Conservation (phyloP, 2,113 vertebrate genomes). For the Boulengeromyrus knoepffleri region DNA sequence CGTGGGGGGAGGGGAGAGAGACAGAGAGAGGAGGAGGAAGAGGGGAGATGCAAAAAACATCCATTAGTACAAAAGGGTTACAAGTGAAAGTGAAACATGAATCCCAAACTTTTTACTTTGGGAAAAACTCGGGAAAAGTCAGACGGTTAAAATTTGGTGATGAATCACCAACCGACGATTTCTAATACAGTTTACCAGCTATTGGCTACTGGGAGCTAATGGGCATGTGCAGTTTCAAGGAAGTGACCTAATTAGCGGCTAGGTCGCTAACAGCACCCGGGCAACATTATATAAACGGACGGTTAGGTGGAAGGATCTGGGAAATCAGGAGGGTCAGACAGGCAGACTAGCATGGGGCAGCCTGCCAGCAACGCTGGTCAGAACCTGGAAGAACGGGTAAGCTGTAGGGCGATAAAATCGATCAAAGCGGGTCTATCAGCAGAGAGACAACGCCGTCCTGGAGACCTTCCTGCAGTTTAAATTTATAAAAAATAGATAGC, state of each 20-base stretch:
- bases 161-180: neutral
- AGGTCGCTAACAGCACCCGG: neutral
- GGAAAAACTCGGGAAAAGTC: neutral
- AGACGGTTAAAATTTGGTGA: neutral
- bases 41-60: neutral
- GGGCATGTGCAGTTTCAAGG: neutral
- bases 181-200: neutral
- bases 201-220: neutral
- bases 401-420: neutral
- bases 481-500: neutral
- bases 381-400: neutral
- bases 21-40: neutral
- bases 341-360: neutral
- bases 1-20: neutral
- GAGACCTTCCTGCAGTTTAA: neutral
- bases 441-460: neutral
- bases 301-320: neutral
- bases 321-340: neutral
- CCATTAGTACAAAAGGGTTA: neutral
- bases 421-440: neutral
- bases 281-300: neutral
- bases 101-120: neutral
- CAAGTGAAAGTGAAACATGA: neutral
- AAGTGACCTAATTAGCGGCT: neutral
- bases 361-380: too few relatives aligned